Evolutionary conservation across 2,888 invertebrate genomes (phyloP), one percentile per base, ranked within the genome.

Genomic region (Unio pictorum): DNA sequence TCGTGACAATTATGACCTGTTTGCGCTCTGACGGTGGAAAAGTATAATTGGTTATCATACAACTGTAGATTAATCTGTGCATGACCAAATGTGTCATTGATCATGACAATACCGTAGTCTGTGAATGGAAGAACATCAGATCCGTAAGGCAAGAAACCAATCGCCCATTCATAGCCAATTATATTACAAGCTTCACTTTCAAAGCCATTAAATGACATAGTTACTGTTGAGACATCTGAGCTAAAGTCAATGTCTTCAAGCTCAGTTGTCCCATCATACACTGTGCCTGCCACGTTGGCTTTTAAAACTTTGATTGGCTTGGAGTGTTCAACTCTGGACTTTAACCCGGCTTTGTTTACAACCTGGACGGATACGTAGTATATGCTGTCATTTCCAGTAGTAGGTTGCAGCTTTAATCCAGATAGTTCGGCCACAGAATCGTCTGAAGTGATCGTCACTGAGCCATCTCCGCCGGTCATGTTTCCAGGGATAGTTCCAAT

Each of bases 151-250:
- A 73, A 64, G 11, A 74, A 78, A 11, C 85, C 85, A 20, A 85
- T 72, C 0, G 77, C 81, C 84, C 84, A 85, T 62, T 84, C 83
- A 71, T 84, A 85, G 15, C 78, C 72, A 4, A 73, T 64, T 8
- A 85, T 82, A 59, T 77, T 79, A 66, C 85, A 85, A 11, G 78
- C 76, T 63, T 83, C 78, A 70, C 83, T 83, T 63, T 81, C 78
- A 73, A 85, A 85, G 1, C 85, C 85, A 57, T 69, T 71, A 65
- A 85, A 85, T 26, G 80, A 76, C 28, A 82, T 79, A 11, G 79
- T 82, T 17, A 85, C 61, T 5, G 85, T 81, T 17, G 81, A 72
- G 20, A 68, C 79, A 65, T 85, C 85, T 56, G 61, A 56, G 0
- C 74, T 77, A 66, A 70, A 84, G 60, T 77, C 74, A 6, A 69